Evolutionary conservation across 2,888 invertebrate species (phyloP), one percentile per base, ranked within the genome.

Genomic region (Cataglyphis albicans): DNA sequence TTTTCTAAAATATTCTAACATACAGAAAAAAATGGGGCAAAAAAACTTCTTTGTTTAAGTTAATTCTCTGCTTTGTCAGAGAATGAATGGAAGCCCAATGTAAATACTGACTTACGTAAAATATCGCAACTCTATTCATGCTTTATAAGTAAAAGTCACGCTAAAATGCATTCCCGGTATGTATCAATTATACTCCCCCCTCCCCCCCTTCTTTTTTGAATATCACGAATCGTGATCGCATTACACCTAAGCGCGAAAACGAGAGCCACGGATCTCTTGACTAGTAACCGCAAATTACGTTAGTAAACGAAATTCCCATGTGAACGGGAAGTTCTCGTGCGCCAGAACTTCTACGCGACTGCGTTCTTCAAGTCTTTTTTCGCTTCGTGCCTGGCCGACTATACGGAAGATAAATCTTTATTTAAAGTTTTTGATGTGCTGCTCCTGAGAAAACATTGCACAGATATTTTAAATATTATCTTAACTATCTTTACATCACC

Each of bases 371-470:
- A 44, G 70, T 48, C 72, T 44, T 80, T 80, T 80, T 72, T 74
- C 74, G 75, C 61, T 48, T 74, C 52, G 74, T 35, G 48, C 7
- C 48, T 44, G 59, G 25, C 35, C 25, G 41, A 59, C 59, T 59
- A 48, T n/a, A 38, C 74, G 81, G 63, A 75, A 81, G 81, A 81
- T 81, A 81, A 81, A 81, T 81, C 81, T 81, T 81, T 74, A 63
- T 74, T 74, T 81, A 81, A 81, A 74, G 74, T 74, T 81, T 74
- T 64, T 75, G 52, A 64, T 41, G 63, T 61, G n/a, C 63, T 35
- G 48, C 81, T 32, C 32, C 29, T 21, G 38, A 63, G 35, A 41
- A 74, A 75, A 75, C 25, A 44, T 80, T 80, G 78, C 72, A 25
- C 78, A 70, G 41, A 32, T 80, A 80, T 80, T 70, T 70, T 59